Base-by-base conservation (phyloP, 1,140 invertebrate species). In the Conus ventricosus region DNA sequence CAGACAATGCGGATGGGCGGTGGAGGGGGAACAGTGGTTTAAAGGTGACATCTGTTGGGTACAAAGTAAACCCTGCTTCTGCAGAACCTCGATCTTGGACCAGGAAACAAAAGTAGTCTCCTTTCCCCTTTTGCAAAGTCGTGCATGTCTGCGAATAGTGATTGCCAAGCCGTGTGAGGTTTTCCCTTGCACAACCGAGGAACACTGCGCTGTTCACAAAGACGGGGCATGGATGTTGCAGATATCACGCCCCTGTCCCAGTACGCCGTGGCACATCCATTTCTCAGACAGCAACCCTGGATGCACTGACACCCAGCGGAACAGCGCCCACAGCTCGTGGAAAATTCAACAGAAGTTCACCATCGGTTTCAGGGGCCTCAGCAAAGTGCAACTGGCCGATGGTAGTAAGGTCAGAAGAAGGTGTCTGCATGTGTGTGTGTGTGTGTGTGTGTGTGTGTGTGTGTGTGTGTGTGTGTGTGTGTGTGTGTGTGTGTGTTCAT, bases 361-460 rank as follows among this genome's bases (percentile, higher is more conserved):
- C n/a, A 86, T 92, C 60, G 88, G 76, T 20, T 57, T 92, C 23
- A 86, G 76, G 8, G 87, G 88, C 7, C 84, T 92, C 23, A 86
- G 67, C 83, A 91, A 90, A 54, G 80, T 91, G 23, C 88, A 90
- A 84, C 87, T 91, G 20, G 81, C 89, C 8, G 90, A 92, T 84
- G 84, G 76, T 20, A 83, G 60, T 51, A 92, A 91, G 89, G 91
- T 92, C 82, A 53, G 25, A 13, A 7, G 6, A 15, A 25, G 27
- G 76, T 78, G 76, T 51, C 8, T 78, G 76, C 17, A 17, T 78
- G 25, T 78, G 25, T 51, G 23, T 78, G 76, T 78, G 76, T 78
- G 76, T 78, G 76, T 78, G 76, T 78, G 25, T 78, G 76, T 78
- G 76, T 78, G 8, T 39, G 2, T 78, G 3, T 39, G 76, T 71